A percentile compares a stretch with the other conserved stretches of the same genome.
phyloP scores from a whole-genome alignment of 1,140 invertebrate species.

The Drosophila ohnishii region DNA sequence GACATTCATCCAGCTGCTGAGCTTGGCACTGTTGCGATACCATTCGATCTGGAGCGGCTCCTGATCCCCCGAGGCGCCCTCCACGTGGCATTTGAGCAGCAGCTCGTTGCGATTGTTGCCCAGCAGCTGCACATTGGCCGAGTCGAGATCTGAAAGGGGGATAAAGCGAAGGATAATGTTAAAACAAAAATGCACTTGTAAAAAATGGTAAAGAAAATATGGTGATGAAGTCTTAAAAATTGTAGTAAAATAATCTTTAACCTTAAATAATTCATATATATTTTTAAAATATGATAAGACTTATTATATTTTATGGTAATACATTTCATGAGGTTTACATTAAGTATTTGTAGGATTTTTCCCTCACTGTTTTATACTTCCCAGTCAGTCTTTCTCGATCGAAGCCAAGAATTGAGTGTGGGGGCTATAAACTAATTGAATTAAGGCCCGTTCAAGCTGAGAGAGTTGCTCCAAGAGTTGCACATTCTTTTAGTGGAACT shows the following conservation, averaged over 20 bases:
- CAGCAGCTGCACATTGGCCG: conserved; percentile 87
- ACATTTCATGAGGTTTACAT: background rate
- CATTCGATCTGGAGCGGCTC: conserved; percentile 89
- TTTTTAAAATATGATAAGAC: too few species aligned
- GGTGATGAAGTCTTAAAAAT: too few species aligned
- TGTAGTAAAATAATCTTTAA: too few species aligned
- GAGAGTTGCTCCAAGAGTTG: conserved; percentile 16
- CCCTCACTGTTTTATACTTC: background rate
- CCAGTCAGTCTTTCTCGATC: conserved; percentile 3
- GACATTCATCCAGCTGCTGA: conserved; percentile 85
- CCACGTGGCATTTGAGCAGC: conserved; percentile 88
- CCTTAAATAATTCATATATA: too few species aligned
- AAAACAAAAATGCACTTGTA: conserved; percentile 7
- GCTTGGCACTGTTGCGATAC: conserved; percentile 89
- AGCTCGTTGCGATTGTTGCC: conserved; percentile 86
- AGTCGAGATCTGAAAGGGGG: conserved; percentile 86
- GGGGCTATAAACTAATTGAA: conserved; percentile 53
- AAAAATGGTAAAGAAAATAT: background rate
- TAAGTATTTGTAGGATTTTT: background rate
- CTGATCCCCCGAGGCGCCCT: conserved; percentile 85
- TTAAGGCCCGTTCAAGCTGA: conserved; percentile 15
- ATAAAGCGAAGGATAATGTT: conserved; percentile 28
- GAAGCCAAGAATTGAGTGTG: conserved; percentile 15
- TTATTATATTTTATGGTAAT: too few species aligned
- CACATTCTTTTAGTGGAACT: background rate